A percentile compares a stretch with the other conserved stretches of the same genome.
Conservation (phyloP, 35 echinoderm and acorn worm species). For the Apostichopus californicus region DNA sequence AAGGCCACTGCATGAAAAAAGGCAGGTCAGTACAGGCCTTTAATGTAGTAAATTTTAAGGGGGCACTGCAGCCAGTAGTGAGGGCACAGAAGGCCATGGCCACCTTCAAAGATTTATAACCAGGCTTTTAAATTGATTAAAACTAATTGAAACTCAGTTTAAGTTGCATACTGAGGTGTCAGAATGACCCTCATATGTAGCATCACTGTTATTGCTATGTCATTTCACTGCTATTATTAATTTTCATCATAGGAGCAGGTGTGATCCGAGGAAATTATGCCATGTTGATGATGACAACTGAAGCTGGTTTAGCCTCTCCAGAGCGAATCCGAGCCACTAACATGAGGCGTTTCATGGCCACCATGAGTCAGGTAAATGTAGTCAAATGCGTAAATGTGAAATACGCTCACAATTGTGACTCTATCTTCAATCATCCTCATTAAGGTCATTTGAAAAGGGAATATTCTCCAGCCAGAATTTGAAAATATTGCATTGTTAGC, state of each 20-base stretch:
- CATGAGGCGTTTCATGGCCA: neutral
- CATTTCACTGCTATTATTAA: neutral
- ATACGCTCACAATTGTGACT: too few relatives aligned
- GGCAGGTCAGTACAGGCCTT: too few relatives aligned
- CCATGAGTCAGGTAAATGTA: constrained; percentile 14
- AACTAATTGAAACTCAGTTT: too few relatives aligned
- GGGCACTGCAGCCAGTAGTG: too few relatives aligned
- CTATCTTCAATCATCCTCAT: neutral
- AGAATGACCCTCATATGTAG: too few relatives aligned
- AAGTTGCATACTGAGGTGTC: too few relatives aligned
- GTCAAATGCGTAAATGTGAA: neutral
- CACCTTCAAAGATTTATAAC: too few relatives aligned
- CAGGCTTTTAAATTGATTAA: too few relatives aligned
- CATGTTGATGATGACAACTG: neutral
- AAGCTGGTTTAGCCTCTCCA: neutral
- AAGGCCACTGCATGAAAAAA: too few relatives aligned
- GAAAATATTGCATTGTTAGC: too few relatives aligned
- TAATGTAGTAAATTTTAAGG: too few relatives aligned
- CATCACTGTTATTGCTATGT: neutral
- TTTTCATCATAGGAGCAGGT: neutral
- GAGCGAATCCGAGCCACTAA: neutral
- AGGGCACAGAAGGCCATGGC: too few relatives aligned
- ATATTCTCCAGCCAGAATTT: neutral
- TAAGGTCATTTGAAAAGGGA: neutral
- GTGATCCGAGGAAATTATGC: neutral